Evolutionary conservation across 2,888 invertebrate genomes (phyloP), one percentile per base, ranked within the genome.

Genomic region (Drosophila anomelani): DNA sequence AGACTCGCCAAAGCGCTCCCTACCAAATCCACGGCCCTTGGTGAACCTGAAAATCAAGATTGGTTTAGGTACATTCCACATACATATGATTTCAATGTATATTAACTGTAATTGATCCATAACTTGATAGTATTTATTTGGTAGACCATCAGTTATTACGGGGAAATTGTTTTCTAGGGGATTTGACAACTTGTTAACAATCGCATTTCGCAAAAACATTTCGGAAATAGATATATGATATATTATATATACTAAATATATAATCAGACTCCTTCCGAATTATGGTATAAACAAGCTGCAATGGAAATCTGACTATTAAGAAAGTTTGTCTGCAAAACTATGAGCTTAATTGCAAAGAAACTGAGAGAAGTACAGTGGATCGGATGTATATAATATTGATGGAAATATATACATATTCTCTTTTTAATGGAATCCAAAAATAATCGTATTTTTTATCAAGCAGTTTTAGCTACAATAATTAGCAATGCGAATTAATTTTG

Each of bases 41-140:
- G 49, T 43, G 49, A 68, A 69, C 43, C 29, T 43, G 58, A 44
- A 59, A 26, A 70, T 54, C 70, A 70, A 71, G 60, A 70, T 70
- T 36, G n/a, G 29, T 12, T 54, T 34, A 36, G 36, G 43, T 43
- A 29, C 51, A 38, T 38, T 23, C 46, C 23, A 23, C 20, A 51
- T 51, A 47, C 47, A 55, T 51, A 62, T 51, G 63, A 4, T 13
- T 47, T 47, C 20, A 51, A 17, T 53, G 43, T 44, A 41, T 64
- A 51, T 51, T 44, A 43, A 51, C 51, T 38, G 43, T 51, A 36
- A 20, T 38, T 51, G 64, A 66, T 66, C 29, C 29, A 66, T 53
- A 51, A 38, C 51, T 44, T 32, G 36, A 64, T 66, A 53, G 34
- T 36, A 29, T 41, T 12, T 36, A n/a, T 23, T 9, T 41, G n/a